phyloP scores from a whole-genome alignment of 2,888 invertebrate genomes.

The Leptopilina syphax region DNA sequence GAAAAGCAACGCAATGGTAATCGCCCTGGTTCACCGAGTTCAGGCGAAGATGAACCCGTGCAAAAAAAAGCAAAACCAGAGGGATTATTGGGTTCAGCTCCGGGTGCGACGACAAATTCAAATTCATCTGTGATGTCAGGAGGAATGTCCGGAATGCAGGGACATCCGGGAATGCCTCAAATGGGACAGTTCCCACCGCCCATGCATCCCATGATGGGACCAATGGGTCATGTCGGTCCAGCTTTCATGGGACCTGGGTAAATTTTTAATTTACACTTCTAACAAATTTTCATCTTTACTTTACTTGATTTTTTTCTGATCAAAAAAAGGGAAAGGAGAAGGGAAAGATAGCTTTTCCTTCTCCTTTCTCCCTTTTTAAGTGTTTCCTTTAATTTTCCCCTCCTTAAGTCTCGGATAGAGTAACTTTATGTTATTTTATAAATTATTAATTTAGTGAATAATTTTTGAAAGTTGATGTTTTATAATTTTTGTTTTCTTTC shows the following conservation, averaged over 20 bases:
- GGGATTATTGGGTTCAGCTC: conserved; percentile 83
- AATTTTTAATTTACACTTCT: conserved; percentile 44
- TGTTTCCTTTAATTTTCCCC: too few species aligned
- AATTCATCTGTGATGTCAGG: conserved; percentile 83
- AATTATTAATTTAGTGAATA: too few species aligned
- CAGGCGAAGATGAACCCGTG: conserved; percentile 90
- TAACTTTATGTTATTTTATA: too few species aligned
- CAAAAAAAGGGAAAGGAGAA: too few species aligned
- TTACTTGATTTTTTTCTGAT: too few species aligned
- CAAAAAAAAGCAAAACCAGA: conserved; percentile 86
- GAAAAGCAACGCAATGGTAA: conserved; percentile 89
- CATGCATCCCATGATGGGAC: conserved; percentile 79
- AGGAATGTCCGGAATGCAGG: conserved; percentile 80
- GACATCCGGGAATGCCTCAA: conserved; percentile 78
- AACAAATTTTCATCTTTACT: too few species aligned
- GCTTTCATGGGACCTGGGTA: conserved; percentile 86
- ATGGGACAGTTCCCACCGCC: conserved; percentile 81
- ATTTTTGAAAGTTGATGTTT: too few species aligned
- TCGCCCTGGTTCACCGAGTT: conserved; percentile 86
- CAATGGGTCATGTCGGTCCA: conserved; percentile 86
- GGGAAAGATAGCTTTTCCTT: too few species aligned
- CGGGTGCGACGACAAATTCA: conserved; percentile 79
- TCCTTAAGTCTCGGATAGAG: too few species aligned
- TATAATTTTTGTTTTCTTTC: conserved; percentile 45
- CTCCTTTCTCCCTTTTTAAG: too few species aligned